Percentiles rank a stretch among this genome's conserved stretches.
These are phyloP conservation scores for Peromyscus maniculatus DNA, from an alignment of 2,113 vertebrate genomes.

Conservation along the genomic window DNA sequence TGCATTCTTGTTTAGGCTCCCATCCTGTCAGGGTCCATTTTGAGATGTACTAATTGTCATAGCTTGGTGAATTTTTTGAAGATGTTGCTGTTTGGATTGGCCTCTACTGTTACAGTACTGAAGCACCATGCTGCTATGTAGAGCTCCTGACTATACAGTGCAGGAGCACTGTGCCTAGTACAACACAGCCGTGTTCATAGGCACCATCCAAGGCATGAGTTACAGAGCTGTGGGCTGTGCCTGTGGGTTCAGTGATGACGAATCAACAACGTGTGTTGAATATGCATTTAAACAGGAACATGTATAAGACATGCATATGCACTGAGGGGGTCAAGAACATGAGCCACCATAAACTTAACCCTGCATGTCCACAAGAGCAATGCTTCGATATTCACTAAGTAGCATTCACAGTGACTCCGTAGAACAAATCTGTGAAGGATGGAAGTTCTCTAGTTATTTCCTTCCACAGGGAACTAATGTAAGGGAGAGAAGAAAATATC, in stretches of 20 bases:
- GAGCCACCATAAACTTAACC: background rate
- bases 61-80: background rate
- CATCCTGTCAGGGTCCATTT: too few relatives aligned
- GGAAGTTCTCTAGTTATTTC: background rate
- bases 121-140: background rate
- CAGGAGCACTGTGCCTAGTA: too few relatives aligned
- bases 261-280: background rate
- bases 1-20: background rate
- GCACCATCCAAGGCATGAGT: background rate
- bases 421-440: background rate
- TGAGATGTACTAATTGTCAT: background rate
- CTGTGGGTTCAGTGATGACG: background rate
- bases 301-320: background rate
- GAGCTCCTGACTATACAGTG: background rate
- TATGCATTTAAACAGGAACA: background rate
- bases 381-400: background rate
- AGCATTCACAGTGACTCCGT: background rate
- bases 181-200: background rate
- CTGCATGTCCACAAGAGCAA: background rate
- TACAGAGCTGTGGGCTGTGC: background rate
- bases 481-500: background rate
- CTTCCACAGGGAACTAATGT: background rate
- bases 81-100: background rate
- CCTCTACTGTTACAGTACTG: background rate
- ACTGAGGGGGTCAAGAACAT: background rate